Evolutionary conservation across 2,888 invertebrate genomes (phyloP), one percentile per base, ranked within the genome.

Genomic region (Argyresthia goedartella): DNA sequence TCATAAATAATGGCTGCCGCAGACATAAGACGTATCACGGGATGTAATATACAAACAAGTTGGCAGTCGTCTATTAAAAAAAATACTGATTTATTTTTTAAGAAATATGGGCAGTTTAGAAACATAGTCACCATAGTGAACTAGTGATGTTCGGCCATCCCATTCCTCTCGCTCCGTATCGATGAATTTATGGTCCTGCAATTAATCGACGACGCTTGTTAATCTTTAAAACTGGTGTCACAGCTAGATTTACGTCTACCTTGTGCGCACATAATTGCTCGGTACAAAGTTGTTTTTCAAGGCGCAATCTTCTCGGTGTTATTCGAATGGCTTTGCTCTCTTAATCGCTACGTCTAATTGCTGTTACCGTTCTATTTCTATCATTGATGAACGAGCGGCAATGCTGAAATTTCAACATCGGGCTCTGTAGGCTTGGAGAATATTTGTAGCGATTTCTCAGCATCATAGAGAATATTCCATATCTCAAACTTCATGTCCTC

Each of bases 231-330:
- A 16, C 41, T 13, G 33, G 11, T 49, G 53, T 55, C 53, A 49
- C 52, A 52, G 41, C 51, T 50, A 46, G 55, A 56, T 58, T 58
- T 56, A 57, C 57, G 54, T 51, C 55, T 55, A 46, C 56, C 50
- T 53, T 55, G 33, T 36, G 49, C 51, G 54, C 53, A 43, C 52
- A 59, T 71, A 66, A 73, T 69, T 67, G 62, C 60, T 57, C 55
- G 57, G 51, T 59, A 71, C 66, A 64, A 63, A 71, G 69, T 63
- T 65, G 67, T 71, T 67, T 67, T 69, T 66, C 64, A 65, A 59
- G 59, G 52, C 57, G 58, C 57, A 63, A 66, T 63, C 62, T 64
- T 60, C 60, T 54, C 51, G 33, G 51, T 13, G 51, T 51, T 53
- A 51, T 53, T 57, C 57, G 57, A 56, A 58, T 56, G 16, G 47